Evolutionary conservation across 1,140 invertebrate species (phyloP).

Genomic region (Adelges cooleyi): DNA sequence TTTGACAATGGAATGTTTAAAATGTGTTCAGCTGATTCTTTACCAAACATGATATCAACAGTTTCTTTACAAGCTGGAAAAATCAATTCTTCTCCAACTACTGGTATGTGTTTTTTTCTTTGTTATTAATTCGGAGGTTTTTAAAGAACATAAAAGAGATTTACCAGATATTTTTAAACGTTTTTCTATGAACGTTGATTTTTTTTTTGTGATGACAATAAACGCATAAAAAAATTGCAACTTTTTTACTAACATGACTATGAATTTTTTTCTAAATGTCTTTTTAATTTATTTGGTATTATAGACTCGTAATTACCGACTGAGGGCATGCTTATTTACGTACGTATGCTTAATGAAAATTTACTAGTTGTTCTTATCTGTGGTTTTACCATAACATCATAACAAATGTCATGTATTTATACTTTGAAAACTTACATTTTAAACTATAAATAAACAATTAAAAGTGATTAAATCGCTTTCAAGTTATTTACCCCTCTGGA

Average conservation of each 20-base stretch:
- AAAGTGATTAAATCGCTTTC: no score
- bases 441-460: no score
- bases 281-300: background rate
- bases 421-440: no score
- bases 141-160: constrained; percentile 35
- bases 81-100: constrained; percentile 38
- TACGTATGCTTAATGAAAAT: no score
- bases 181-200: background rate
- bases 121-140: constrained; percentile 34
- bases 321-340: no score
- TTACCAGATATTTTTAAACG: constrained; percentile 32
- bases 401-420: no score
- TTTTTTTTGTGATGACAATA: background rate
- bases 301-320: background rate
- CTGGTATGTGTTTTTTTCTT: constrained; percentile 37
- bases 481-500: no score
- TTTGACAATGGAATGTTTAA: constrained; percentile 34
- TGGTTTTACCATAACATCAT: no score
- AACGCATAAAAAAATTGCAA: background rate
- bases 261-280: background rate
- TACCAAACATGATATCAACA: constrained; percentile 33
- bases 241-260: background rate
- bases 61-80: constrained; percentile 36
- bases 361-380: no score
- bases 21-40: constrained; percentile 34